These are phyloP conservation scores for Neoascia interrupta DNA, from an alignment of 2,888 invertebrate species.

Conservation along the genomic window DNA sequence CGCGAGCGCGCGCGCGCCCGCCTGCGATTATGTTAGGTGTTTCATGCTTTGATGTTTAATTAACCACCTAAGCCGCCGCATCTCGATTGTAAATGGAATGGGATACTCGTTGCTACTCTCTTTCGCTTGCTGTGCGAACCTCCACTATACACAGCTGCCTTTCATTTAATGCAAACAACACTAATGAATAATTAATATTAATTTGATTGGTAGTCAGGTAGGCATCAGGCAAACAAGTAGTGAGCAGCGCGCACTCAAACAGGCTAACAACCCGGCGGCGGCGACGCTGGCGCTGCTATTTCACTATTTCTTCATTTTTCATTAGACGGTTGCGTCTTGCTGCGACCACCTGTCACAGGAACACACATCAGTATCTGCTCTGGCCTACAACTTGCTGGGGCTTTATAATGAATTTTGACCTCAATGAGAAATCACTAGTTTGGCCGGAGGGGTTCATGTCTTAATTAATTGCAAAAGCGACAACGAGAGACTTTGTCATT, in stretches of 20 bases:
- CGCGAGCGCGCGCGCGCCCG: too few species aligned
- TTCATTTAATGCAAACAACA: slow-evolving; percentile 40
- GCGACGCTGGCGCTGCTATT: too few species aligned
- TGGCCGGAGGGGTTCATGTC: slow-evolving; percentile 12
- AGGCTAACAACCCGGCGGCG: too few species aligned
- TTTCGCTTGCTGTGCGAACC: slow-evolving; percentile 26
- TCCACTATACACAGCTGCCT: not conserved
- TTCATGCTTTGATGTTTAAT: slow-evolving; percentile 59
- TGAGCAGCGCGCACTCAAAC: too few species aligned
- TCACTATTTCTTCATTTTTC: too few species aligned
- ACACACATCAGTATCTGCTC: too few species aligned
- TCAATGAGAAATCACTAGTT: too few species aligned
- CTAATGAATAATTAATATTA: slow-evolving; percentile 62
- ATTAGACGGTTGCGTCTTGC: too few species aligned
- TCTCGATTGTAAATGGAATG: slow-evolving; percentile 30
- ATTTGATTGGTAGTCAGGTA: slow-evolving; percentile 41
- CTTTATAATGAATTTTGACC: slow-evolving; percentile 58
- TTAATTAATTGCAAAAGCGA: slow-evolving; percentile 49
- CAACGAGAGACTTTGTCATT: slow-evolving; percentile 48
- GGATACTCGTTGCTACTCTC: not conserved
- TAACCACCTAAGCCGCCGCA: slow-evolving; percentile 39
- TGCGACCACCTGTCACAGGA: slow-evolving; percentile 12
- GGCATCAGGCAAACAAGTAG: slow-evolving; percentile 33
- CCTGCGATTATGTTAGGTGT: slow-evolving; percentile 61
- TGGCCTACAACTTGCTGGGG: slow-evolving; percentile 40